phyloP scores from a whole-genome alignment of 2,113 vertebrate genomes.

The Choloepus hoffmanni region DNA sequence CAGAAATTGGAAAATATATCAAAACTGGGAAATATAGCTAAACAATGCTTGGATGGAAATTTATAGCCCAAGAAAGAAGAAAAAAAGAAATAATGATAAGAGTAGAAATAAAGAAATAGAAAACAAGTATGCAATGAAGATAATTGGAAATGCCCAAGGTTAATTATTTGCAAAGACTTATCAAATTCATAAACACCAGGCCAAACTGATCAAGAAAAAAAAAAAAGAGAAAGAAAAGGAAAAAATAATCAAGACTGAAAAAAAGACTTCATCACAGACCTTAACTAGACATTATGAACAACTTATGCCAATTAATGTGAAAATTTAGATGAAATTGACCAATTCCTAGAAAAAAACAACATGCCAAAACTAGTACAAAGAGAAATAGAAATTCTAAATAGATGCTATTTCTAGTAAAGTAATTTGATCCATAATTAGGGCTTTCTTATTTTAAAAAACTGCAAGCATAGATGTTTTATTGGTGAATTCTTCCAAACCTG shows the following conservation, averaged over 20 bases:
- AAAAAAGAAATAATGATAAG: background rate
- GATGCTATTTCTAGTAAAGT: background rate
- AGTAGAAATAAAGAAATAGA: background rate
- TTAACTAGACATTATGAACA: background rate
- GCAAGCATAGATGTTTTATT: background rate
- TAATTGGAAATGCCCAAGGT: background rate
- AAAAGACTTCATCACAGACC: background rate
- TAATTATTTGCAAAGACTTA: background rate
- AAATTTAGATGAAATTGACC: background rate
- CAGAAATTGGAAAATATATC: background rate
- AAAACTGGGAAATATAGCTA: background rate
- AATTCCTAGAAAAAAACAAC: background rate
- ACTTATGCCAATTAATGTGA: background rate
- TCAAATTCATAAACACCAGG: background rate
- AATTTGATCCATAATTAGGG: slow-evolving; percentile 5
- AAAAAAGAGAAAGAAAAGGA: background rate
- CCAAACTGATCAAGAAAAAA: background rate
- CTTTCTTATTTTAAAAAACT: background rate
- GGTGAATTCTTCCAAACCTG: background rate
- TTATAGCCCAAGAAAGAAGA: background rate
- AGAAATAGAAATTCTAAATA: slow-evolving; percentile 27
- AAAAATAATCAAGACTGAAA: background rate
- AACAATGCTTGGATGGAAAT: too few relatives aligned
- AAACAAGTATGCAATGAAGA: background rate
- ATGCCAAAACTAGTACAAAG: slow-evolving; percentile 24